Evolutionary conservation across 2,888 invertebrate genomes (phyloP), one percentile per base, ranked within the genome.

Genomic region (Ditylenchus weischeri): DNA sequence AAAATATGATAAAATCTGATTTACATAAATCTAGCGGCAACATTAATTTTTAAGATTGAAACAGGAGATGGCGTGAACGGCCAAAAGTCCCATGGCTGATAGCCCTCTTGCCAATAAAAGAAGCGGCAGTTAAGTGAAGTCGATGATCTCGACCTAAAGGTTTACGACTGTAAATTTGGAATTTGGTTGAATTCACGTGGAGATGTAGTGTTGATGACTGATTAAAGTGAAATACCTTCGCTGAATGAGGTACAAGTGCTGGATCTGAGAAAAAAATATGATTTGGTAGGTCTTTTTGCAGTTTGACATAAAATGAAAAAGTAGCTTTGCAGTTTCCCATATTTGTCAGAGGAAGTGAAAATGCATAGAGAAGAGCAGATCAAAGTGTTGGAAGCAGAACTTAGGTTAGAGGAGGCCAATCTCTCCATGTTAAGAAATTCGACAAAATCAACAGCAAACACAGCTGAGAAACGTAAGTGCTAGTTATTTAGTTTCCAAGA

Each of bases 341-440:
- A 74, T 47, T 51, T 78, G 50, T 65, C 70, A 5, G 49, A 57
- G n/a, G 79, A 78, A 38, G 67, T 74, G n/a, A 43, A 54, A 19
- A 57, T 59, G 19, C 74, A 79, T 57, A 72, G 78, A 7, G 68
- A 64, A 5, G 6, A 62, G 3, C 77, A 78, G 68, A 64, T 78
- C 29, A 51, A 58, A 15, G 72, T 75, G 23, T 60, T 75, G 35
- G 77, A 83, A 48, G 70, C 70, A 18, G 63, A 61, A 15, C 68
- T 81, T 23, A 69, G 77, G 59, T 38, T 70, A 19, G 96, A 98
- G 85, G 98, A 98, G 85, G 94, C 95, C 84, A 92, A 94, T 81
- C 87, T 98, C 83, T 92, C 95, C 74, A 86, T 98, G 82, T 86
- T 98, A 79, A 95, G 96, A 85, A 74, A 82, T 84, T 13, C 66